Evolutionary conservation across 2,888 invertebrate genomes (phyloP), one percentile per base, ranked within the genome.

Genomic region (Acleris cristana): DNA sequence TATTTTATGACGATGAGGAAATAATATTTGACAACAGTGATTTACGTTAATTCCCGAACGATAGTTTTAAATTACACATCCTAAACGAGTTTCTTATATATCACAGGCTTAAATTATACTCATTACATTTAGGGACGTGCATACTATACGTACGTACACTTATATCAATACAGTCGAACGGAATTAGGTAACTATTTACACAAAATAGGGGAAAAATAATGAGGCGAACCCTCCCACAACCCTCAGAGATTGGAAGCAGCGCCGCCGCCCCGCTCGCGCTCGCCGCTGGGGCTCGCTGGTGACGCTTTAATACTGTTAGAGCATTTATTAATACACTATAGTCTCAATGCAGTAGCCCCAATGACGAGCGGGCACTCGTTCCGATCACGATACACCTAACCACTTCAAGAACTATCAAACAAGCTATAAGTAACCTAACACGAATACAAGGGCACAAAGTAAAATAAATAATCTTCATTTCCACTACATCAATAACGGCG

Each of bases 151-250:
- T 90, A 90, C 87, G 87, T 87, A 86, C 88, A 89, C 73, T 80
- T 76, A 84, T 84, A 84, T 86, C 87, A 81, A 82, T 86, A 89
- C 81, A 87, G 82, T 86, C 76, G 78, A 89, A 88, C 80, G 76
- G 86, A 91, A 91, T 89, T 89, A 88, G 87, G 87, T 89, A 91
- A 92, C 92, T 92, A 92, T 92, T 92, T 92, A 92, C 92, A 92
- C 88, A 88, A 89, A 67, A 91, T 86, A 89, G 88, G 91, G 92
- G 89, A 85, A 91, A 91, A 92, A 92, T 91, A 92, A 92, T 90
- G 92, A 92, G 92, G 91, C 81, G 79, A 86, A 86, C 89, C 90
- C 90, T 89, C 90, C 90, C 92, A 92, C 91, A 92, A 92, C 92
- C 92, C 90, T 91, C 86, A 86, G 91, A 92, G 90, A 92, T 90